Evolutionary conservation across 2,888 invertebrate species (phyloP), one percentile per base, ranked within the genome.

Genomic region (Lasioglossum leucozonium): DNA sequence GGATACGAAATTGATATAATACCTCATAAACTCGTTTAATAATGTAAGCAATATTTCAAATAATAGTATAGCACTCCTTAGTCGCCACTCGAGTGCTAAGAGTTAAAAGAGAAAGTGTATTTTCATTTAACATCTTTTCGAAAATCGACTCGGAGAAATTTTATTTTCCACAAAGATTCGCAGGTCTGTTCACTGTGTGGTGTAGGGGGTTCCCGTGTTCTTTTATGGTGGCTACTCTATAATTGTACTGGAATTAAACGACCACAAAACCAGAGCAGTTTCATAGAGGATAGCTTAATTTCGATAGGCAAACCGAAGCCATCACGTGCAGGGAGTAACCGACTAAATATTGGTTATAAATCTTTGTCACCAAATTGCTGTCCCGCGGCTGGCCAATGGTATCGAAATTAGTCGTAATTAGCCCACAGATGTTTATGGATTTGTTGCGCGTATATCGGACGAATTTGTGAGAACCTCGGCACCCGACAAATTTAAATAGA

Each of bases 351-450:
- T 34, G 65, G 65, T 65, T 65, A 65, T 65, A 65, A 65, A 65
- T 65, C 65, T 65, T 34, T 65, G 65, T 65, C 65, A 65, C 65
- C 4, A 34, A 65, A 65, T 65, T 34, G 65, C 74, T 58, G 58
- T 74, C 34, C 58, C 37, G 74, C 74, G 74, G 55, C 74, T 8
- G 16, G 34, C 47, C 37, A 55, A 40, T 51, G 73, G n/a, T 40
- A 55, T 74, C 55, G 42, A 30, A 34, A 65, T 65, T 65, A 65
- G 65, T 65, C 34, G 34, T 65, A 65, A 65, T 65, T 65, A 65
- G 34, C 34, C 65, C 65, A 1, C 65, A 34, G 65, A 65, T 65
- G 65, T 65, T 65, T 69, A 37, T 40, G n/a, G 40, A 37, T 18
- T 69, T 34, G n/a, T 67, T 4, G 22, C 11, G 34, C 37, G 37